A percentile compares a stretch with the other conserved stretches of the same genome.
Conservation (phyloP, 64 coral and sea anemone species). For the Astreopora myriophthalma region DNA sequence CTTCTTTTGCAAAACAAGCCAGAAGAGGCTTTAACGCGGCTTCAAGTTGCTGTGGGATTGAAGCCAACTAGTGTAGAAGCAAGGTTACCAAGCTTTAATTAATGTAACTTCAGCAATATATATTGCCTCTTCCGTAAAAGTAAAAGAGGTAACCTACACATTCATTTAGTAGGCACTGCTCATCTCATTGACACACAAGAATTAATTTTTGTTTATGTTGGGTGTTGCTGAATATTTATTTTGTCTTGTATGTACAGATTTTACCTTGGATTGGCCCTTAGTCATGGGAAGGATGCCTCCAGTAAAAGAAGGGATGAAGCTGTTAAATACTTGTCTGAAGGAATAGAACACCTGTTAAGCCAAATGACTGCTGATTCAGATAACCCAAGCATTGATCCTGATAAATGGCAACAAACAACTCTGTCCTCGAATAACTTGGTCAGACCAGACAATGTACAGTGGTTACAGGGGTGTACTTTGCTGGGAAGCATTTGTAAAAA, state of each 20-base stretch:
- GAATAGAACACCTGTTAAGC: conserved; percentile 78
- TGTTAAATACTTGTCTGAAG: conserved; percentile 82
- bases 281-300: conserved; percentile 58
- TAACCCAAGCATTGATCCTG: background rate
- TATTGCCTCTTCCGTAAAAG: too few species aligned
- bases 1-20: conserved; percentile 89
- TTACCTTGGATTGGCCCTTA: conserved; percentile 80
- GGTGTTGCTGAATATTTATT: background rate
- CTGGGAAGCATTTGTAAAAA: conserved; percentile 61
- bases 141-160: too few species aligned
- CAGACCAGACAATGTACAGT: conserved; percentile 69
- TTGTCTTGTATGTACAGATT: conserved; percentile 37
- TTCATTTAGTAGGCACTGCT: too few species aligned
- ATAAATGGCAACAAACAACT: conserved; percentile 42
- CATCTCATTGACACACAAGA: background rate
- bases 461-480: conserved; percentile 68
- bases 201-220: background rate
- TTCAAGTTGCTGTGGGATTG: conserved; percentile 83
- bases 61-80: conserved; percentile 86
- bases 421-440: conserved; percentile 39
- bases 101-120: background rate
- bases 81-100: conserved; percentile 57
- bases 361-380: conserved; percentile 16
- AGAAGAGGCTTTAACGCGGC: conserved; percentile 74
- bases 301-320: conserved; percentile 72